These are phyloP conservation scores for Sarcophilus harrisii DNA, from an alignment of 2,797 vertebrate species.

Conservation along the genomic window DNA sequence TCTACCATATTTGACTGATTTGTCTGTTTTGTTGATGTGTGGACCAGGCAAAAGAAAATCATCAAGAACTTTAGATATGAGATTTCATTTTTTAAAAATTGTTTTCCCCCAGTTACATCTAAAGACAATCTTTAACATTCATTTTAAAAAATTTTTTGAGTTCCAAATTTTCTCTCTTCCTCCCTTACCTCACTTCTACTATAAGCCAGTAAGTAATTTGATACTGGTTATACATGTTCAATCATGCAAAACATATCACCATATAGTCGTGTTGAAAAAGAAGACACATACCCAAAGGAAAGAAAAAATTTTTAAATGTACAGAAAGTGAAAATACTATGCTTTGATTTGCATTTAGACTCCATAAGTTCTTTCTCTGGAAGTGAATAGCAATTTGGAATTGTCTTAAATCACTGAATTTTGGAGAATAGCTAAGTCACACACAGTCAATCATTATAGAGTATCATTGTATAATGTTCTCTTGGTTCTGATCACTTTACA, in stretches of 20 bases:
- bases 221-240: neutral
- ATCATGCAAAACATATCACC: neutral
- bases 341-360: neutral
- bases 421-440: neutral
- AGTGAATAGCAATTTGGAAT: neutral
- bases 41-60: neutral
- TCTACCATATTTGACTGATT: neutral
- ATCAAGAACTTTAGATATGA: neutral
- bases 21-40: neutral
- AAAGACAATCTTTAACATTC: neutral
- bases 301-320: neutral
- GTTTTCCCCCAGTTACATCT: neutral
- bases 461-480: neutral
- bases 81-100: neutral
- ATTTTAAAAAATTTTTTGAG: neutral
- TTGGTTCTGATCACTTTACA: neutral
- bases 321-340: neutral
- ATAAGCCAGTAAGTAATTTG: neutral
- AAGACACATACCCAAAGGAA: neutral
- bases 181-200: neutral
- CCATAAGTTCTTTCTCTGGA: neutral
- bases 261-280: neutral
- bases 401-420: neutral
- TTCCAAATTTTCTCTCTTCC: neutral
- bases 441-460: neutral